Base-by-base conservation (phyloP, 2,888 invertebrate species). In the Mesorhabditis sp. region DNA sequence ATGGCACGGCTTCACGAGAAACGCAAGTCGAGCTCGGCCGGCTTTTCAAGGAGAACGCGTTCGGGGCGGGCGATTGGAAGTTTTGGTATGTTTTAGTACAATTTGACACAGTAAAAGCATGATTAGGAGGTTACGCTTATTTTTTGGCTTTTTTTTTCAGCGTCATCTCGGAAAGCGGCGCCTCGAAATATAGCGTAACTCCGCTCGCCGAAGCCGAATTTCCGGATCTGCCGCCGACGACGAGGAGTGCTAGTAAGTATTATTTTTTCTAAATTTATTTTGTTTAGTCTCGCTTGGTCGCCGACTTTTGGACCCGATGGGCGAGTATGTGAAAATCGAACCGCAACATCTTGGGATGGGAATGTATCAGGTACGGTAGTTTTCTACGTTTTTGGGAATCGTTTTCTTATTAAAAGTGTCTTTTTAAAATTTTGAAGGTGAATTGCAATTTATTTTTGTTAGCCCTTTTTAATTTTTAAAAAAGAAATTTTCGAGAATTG, bases 271-370 rank as follows among this genome's bases (percentile, higher is more conserved):
- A 4, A 3, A 42, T 58, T 28, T 4, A n/a, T 28, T n/a, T 45
- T 75, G 76, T 62, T 42, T 78, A 86, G 89, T 89, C 41, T 88
- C 89, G 0, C 91, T 95, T 75, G 94, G 94, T 0, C 89, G 95
- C 82, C 89, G 95, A 82, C 89, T 95, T 0, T 91, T 94, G 85
- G 94, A 95, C 87, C 95, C 95, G 0, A 87, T 95, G 72, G 91
- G 92, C 62, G 95, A 95, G 87, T 89, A 93, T 72, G 93, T 95
- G 0, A 95, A 95, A 89, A 91, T 95, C 10, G 94, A 95, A 74
- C 94, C 95, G 0, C 91, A 92, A 82, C 92, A 94, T 87, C 89
- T 95, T 74, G 95, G 95, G 0, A 92, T 95, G 4, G 95, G 95
- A n/a, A 92, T 94, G 91, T 95, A 95, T 86, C 88, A 88, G 86